Evolutionary conservation across 2,888 invertebrate genomes (phyloP), one percentile per base, ranked within the genome.

Genomic region (Ophioninae sp.): DNA sequence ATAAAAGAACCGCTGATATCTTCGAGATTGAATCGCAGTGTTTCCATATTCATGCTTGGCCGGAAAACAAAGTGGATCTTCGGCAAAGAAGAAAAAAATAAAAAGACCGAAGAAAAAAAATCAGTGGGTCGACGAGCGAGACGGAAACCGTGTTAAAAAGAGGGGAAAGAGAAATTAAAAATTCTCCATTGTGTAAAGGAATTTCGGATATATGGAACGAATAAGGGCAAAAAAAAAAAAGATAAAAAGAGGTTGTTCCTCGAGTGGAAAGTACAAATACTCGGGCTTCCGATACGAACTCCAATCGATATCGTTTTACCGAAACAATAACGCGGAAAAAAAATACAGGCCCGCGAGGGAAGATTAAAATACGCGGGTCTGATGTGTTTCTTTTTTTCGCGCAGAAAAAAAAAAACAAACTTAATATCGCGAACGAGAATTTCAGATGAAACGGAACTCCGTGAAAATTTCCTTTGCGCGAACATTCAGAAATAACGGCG

Each of bases 41-140:
- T 83, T 85, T 82, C 75, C 83, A 85, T 85, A 85, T 84, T 85
- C 83, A 82, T 84, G 62, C 69, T 62, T 62, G 57, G 10, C 10
- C 13, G 37, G 20, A 62, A 44, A 65, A 50, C 61, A 56, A 13
- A 74, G 62, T 0, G 13, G 62, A 23, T 78, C 23, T 30, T 59
- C 37, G 41, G 65, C 37, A 44, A 61, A n/a, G n/a, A 57, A 20
- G 0, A 39, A 74, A 62, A 57, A 67, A 50, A 80, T 23, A 62
- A 69, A 79, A 75, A 8, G 57, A 68, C 61, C 21, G 57, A 79
- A 50, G 10, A 59, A 59, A 75, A 77, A 70, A 59, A 57, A 23
- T 50, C 65, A 73, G 76, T 21, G 50, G 68, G 56, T 77, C 44
- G 65, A 50, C 7, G 39, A 50, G 56, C 41, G 30, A 67, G 73